These are phyloP conservation scores for Sterna hirundo DNA, from an alignment of 2,113 vertebrate genomes.

Conservation along the genomic window DNA sequence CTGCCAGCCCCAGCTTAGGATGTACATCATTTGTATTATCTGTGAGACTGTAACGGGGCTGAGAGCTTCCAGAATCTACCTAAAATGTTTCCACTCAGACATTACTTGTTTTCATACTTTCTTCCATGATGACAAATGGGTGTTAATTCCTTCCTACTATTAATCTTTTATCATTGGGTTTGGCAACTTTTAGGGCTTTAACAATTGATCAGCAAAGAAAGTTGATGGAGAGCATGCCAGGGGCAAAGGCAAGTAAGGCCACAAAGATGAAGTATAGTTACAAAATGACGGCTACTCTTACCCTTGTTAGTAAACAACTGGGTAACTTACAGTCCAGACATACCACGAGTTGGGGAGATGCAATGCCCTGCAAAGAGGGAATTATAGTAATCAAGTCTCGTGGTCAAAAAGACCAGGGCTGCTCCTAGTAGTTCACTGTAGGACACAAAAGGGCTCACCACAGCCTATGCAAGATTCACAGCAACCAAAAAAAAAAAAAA, in stretches of 20 bases:
- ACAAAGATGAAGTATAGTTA: background rate
- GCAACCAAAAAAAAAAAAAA: background rate
- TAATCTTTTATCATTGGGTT: background rate
- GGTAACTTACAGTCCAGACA: background rate
- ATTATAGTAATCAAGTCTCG: conserved; percentile 42
- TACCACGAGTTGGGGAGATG: background rate
- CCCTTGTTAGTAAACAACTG: background rate
- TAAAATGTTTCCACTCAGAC: background rate
- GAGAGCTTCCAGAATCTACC: background rate
- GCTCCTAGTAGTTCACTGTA: background rate
- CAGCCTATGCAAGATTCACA: background rate
- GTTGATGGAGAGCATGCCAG: background rate
- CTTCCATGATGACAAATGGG: background rate
- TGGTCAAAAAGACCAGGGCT: background rate
- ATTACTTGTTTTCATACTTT: background rate
- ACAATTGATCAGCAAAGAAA: background rate
- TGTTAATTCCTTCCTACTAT: background rate
- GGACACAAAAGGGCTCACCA: background rate
- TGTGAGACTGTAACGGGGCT: fast-evolving
- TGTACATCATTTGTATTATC: fast-evolving
- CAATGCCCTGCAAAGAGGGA: background rate
- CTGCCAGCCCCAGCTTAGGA: background rate
- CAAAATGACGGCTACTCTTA: background rate
- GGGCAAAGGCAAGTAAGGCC: background rate
- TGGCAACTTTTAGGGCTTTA: background rate